phyloP scores from a whole-genome alignment of 2,888 invertebrate species.

The Phragmatobia fuliginosa region DNA sequence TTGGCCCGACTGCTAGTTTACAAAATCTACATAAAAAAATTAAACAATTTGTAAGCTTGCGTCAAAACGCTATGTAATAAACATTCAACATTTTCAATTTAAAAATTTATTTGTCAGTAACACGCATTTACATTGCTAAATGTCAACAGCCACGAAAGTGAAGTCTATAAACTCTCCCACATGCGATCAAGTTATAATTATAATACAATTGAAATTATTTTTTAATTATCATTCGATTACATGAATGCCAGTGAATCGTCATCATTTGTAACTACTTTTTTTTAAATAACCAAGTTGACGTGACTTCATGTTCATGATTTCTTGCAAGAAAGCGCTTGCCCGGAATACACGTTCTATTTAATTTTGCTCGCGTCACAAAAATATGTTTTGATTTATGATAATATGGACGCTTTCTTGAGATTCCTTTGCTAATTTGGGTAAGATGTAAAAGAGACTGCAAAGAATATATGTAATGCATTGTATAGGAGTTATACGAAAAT shows the following conservation, averaged over 20 bases:
- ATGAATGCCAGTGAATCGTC: constrained; percentile 33
- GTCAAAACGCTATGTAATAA: background rate
- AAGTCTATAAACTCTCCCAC: constrained; percentile 27
- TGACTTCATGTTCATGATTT: constrained; percentile 24
- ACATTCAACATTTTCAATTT: background rate
- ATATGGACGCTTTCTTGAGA: background rate
- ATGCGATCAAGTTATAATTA: constrained; percentile 30
- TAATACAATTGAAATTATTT: constrained; percentile 6
- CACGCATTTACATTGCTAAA: background rate
- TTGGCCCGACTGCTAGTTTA: no score
- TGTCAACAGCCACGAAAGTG: constrained; percentile 31
- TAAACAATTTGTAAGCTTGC: background rate
- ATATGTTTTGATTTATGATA: constrained; percentile 1
- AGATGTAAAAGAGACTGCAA: background rate
- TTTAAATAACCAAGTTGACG: constrained; percentile 25
- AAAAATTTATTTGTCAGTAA: background rate
- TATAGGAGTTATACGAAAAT: no score
- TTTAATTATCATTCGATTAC: constrained; percentile 8
- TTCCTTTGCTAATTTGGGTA: background rate
- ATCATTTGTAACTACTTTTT: constrained; percentile 16
- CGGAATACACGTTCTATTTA: constrained; percentile 32
- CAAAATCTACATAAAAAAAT: no score
- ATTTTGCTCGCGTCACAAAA: constrained; percentile 10
- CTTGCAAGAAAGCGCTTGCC: constrained; percentile 21
- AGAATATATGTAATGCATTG: background rate